These are phyloP conservation scores for Anneissia japonica DNA, from an alignment of 35 echinoderm and acorn worm species.

Conservation along the genomic window DNA sequence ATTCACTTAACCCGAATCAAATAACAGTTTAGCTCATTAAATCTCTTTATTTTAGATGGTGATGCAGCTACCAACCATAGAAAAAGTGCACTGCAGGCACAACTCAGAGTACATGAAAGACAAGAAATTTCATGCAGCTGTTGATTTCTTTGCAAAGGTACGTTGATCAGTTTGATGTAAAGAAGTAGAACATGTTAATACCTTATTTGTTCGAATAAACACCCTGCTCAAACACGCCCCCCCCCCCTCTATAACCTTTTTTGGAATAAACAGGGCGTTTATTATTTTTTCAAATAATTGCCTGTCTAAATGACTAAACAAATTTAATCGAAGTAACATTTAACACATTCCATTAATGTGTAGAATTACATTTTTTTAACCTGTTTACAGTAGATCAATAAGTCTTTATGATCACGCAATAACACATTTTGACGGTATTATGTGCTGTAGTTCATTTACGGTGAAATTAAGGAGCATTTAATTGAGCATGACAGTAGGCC, in stretches of 20 bases:
- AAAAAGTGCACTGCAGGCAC: constrained; percentile 44
- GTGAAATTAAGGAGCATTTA: no score
- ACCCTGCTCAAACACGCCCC: background rate
- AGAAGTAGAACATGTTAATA: background rate
- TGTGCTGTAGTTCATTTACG: no score
- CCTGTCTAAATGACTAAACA: no score
- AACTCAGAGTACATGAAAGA: constrained; percentile 25
- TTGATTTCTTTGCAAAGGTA: constrained; percentile 61
- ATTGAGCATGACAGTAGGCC: no score
- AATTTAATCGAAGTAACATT: no score
- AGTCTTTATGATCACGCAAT: no score
- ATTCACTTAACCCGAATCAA: background rate
- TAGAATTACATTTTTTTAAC: no score
- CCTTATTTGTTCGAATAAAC: background rate
- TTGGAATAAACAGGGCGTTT: background rate
- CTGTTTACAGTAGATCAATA: no score
- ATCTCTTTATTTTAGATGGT: constrained; percentile 59
- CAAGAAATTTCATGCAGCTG: constrained; percentile 7
- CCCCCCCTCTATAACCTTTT: background rate
- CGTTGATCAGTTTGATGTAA: background rate
- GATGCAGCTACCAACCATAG: constrained; percentile 66
- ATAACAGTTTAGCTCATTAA: background rate
- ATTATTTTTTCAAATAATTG: background rate
- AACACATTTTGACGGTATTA: no score
- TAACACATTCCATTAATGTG: no score